Percentiles rank a stretch among this genome's conserved stretches.
Conservation (phyloP, 2,888 invertebrate genomes). For the Yponomeuta malinellus region DNA sequence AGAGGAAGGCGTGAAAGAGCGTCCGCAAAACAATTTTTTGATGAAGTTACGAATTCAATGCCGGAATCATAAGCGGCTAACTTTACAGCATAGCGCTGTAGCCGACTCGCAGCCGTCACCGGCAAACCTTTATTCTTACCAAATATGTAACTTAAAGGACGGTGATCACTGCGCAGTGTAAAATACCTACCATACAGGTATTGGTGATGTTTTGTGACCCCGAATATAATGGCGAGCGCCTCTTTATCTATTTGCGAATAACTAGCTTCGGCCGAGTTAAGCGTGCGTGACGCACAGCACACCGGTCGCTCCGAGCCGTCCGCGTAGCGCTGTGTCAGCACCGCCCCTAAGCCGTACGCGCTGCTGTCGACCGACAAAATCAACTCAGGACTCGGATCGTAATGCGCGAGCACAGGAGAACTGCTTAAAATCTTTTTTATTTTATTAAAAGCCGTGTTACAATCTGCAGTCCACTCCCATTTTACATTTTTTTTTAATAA, state of each 20-base stretch:
- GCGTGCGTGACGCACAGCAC: conserved; percentile 13
- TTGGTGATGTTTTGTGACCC: conserved; percentile 24
- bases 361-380: conserved; percentile 27
- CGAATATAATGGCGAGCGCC: conserved; percentile 26
- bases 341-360: background rate
- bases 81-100: conserved; percentile 10
- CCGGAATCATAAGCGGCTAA: conserved; percentile 14
- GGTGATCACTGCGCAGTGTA: conserved; percentile 7
- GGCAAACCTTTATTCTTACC: conserved; percentile 14
- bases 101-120: conserved; percentile 13
- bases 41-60: background rate
- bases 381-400: conserved; percentile 17
- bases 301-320: conserved; percentile 21
- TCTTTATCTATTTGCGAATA: conserved; percentile 19
- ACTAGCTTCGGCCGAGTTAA: background rate
- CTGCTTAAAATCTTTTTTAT: conserved; percentile 16
- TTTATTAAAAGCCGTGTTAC: conserved; percentile 17
- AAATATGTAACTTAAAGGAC: conserved; percentile 12
- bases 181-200: conserved; percentile 13
- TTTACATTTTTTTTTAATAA: conserved; percentile 6
- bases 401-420: conserved; percentile 19
- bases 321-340: conserved; percentile 22
- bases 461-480: conserved; percentile 13
- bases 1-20: conserved; percentile 13
- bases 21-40: conserved; percentile 9